phyloP scores from a whole-genome alignment of 2,797 vertebrate genomes.

The Serranus cabrilla region DNA sequence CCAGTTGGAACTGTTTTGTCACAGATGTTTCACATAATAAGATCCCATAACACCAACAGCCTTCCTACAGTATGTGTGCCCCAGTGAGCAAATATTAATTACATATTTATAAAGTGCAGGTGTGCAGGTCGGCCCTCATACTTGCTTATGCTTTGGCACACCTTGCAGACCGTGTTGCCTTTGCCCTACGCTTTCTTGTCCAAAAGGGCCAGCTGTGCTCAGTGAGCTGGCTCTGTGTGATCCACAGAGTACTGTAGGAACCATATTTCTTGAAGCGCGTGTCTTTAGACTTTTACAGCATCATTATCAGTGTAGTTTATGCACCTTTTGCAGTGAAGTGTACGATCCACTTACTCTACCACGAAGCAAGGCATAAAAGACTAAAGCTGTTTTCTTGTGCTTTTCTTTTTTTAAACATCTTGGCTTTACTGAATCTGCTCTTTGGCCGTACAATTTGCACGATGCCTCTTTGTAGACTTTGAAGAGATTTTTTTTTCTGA shows the following conservation, averaged over 20 bases:
- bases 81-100: slow-evolving; percentile 39
- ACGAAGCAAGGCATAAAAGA: slow-evolving; percentile 12
- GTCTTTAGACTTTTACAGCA: slow-evolving; percentile 6
- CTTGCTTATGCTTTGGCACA: slow-evolving; percentile 13
- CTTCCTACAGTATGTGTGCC: slow-evolving; percentile 4
- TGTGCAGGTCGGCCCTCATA: slow-evolving; percentile 18
- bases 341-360: slow-evolving; percentile 1
- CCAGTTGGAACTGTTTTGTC: slow-evolving; percentile 16
- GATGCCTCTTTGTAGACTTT: background rate
- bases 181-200: background rate
- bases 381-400: background rate
- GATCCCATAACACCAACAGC: slow-evolving; percentile 33
- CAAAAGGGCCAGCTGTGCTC: slow-evolving; percentile 15
- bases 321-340: background rate
- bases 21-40: slow-evolving; percentile 57
- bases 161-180: background rate
- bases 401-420: background rate
- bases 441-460: background rate
- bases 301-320: slow-evolving; percentile 15
- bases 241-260: background rate
- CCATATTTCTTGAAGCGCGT: background rate
- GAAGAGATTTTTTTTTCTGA: background rate
- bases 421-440: background rate
- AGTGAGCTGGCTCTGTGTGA: background rate
- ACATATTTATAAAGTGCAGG: slow-evolving; percentile 34